A percentile compares a stretch with the other conserved stretches of the same genome.
phyloP scores from a whole-genome alignment of 1,140 invertebrate species.

The Mya arenaria region DNA sequence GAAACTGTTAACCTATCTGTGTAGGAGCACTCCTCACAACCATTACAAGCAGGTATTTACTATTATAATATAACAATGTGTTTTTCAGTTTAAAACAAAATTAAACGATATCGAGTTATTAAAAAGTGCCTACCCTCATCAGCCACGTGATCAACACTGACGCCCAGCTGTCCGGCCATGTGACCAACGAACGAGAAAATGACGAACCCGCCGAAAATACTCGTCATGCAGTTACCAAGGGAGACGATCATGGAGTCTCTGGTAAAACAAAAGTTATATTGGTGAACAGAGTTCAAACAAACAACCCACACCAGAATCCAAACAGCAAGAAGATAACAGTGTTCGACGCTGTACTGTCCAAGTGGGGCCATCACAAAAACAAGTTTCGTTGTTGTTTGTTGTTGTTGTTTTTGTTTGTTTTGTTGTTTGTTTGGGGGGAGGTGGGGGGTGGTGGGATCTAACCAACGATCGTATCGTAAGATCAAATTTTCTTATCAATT shows the following conservation, averaged over 20 bases:
- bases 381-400: background rate
- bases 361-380: background rate
- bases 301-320: no score
- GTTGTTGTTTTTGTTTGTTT: background rate
- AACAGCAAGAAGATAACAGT: no score
- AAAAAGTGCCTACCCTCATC: constrained; percentile 68
- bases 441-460: background rate
- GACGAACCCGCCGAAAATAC: constrained; percentile 98
- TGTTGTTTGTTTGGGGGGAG: background rate
- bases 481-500: background rate
- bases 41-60: no score
- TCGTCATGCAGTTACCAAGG: constrained; percentile 95
- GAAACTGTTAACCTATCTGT: no score
- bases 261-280: constrained; percentile 34
- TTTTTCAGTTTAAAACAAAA: no score
- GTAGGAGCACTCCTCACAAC: no score
- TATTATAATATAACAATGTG: no score
- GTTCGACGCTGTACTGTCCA: no score
- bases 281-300: no score
- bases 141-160: constrained; percentile 64
- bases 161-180: constrained; percentile 66
- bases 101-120: no score
- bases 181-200: constrained; percentile 96
- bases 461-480: no score
- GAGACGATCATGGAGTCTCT: constrained; percentile 95